Base-by-base conservation (phyloP, 2,113 vertebrate genomes). In the Peromyscus californicus region DNA sequence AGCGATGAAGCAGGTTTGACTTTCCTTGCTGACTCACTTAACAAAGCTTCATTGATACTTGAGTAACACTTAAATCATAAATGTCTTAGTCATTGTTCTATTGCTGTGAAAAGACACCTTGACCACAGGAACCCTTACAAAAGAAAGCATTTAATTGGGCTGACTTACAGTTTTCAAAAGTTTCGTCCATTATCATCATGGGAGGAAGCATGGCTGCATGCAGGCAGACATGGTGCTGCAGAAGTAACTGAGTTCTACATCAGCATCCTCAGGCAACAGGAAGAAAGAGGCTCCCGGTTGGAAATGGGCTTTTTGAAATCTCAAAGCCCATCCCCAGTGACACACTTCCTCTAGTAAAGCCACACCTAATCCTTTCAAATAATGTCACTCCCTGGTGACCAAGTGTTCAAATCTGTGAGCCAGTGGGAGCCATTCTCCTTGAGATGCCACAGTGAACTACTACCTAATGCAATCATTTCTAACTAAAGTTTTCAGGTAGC, bases 1-100 rank as follows among this genome's bases (percentile, higher is more conserved):
- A 59, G 99, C 99, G 19, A 99, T 99, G 99, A 99, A 99, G 96
- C 99, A 99, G 99, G 86, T 89, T 24, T 89, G 86, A 24, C 29
- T 69, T 45, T 65, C 57, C 24, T 63, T 29, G n/a, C 82, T 63
- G 13, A 39, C 39, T 39, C 4, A 33, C 11, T 17, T 84, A 65
- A 11, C 61, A 39, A 6, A 17, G 54, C 17, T 19, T 42, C 29
- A 13, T 29, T 67, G 26, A 67, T 19, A 33, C 29, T 33, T 65
- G 61, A 16, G 61, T 48, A 21, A 33, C 12, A 19, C 39, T 22
- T 48, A 24, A 22, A 8, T 33, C 33, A 42, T 29, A 39, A 42
- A 63, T 42, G 13, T 42, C 82, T 26, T n/a, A 26, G 79, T 83
- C 33, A 16, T n/a, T 42, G 24, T 42, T 84, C 59, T 26, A 1